phyloP scores from a whole-genome alignment of 1,140 invertebrate species.

The Anthonomus grandis region DNA sequence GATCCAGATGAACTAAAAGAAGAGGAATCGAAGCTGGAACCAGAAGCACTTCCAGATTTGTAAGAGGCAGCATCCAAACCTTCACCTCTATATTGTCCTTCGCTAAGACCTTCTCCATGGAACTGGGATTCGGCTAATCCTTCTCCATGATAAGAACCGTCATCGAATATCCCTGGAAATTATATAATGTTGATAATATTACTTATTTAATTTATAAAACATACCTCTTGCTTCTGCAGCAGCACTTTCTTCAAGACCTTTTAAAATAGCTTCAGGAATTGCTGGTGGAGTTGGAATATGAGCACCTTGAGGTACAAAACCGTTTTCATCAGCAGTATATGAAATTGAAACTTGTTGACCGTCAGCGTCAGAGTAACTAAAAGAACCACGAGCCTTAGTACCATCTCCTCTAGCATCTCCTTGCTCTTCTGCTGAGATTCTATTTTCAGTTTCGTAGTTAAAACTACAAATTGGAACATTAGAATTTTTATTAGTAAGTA shows the following conservation, averaged over 20 bases:
- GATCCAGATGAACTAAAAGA: background rate
- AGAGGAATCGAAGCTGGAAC: no score
- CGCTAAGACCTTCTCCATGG: conserved; percentile 13
- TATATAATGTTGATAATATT: no score
- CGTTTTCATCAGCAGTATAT: conserved; percentile 58
- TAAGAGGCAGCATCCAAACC: conserved; percentile 11
- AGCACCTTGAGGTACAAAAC: conserved; percentile 52
- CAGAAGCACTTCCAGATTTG: no score
- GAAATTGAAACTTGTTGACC: conserved; percentile 54
- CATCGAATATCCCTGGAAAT: no score
- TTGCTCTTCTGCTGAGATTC: conserved; percentile 54
- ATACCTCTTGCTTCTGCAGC: conserved; percentile 38
- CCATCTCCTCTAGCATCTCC: conserved; percentile 48
- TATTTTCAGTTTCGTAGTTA: conserved; percentile 59
- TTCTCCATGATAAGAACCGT: conserved; percentile 31
- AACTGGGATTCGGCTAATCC: conserved; percentile 19
- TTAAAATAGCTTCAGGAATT: conserved; percentile 51
- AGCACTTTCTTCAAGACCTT: conserved; percentile 51
- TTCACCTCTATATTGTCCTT: conserved; percentile 31
- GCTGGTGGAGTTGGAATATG: conserved; percentile 54
- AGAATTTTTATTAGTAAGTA: background rate
- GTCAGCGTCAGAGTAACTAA: conserved; percentile 55
- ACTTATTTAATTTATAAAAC: no score
- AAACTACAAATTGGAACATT: conserved; percentile 46
- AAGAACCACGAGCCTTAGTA: conserved; percentile 50